Evolutionary conservation across 2,888 invertebrate genomes (phyloP), one percentile per base, ranked within the genome.

Genomic region (Microctonus hyperodae): DNA sequence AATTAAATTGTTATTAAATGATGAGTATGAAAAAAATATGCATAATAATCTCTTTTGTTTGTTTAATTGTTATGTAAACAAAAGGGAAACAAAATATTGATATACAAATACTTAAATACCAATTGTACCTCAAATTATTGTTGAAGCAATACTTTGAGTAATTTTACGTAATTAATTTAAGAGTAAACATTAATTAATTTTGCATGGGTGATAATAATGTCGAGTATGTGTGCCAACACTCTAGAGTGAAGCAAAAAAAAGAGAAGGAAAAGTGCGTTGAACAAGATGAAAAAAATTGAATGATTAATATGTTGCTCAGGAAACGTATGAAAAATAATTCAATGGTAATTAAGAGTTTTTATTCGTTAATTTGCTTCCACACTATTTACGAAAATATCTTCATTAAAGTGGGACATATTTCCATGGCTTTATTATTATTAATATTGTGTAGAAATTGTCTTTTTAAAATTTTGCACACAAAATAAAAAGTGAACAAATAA

Each of bases 141-240:
- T 31, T 31, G 31, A 31, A 31, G 31, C 31, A 31, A 31, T 35
- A 35, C 10, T 35, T 9, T 35, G 35, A 35, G 35, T 35, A 1
- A 35, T 9, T 10, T 9, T 35, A 10, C 10, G 10, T 44, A 5
- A 20, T 16, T 44, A 7, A 23, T 23, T 23, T 0, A 59, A 44
- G 23, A 62, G 13, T 60, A 48, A 37, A 25, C 33, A 22, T 51
- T 25, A 55, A 16, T 55, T 51, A 3, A 28, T 28, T 48, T 23
- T 16, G 25, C 56, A 22, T 40, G 56, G 40, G 37, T 22, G 37
- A 63, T 48, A n/a, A 58, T 20, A 40, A 44, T 51, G 25, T 28
- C 10, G 63, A 56, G 63, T 56, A 56, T 40, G 44, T 64, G 63
- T 64, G 63, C 63, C 63, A 64, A 64, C 40, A 56, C 25, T 53